Base-by-base conservation (phyloP, 2,888 invertebrate genomes). In the Lamellibrachia satsuma region DNA sequence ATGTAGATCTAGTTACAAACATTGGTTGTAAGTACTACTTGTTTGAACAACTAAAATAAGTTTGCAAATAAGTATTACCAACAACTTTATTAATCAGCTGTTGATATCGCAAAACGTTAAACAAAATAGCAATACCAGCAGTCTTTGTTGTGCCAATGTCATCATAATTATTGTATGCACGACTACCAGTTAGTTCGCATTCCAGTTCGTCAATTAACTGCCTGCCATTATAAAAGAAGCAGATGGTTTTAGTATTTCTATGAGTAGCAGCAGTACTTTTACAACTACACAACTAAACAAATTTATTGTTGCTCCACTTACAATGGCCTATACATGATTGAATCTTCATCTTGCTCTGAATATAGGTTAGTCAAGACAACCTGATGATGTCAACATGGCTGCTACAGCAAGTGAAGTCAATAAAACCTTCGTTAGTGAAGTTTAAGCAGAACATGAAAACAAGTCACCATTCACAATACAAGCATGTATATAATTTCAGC, bases 71-170 rank as follows among this genome's bases (percentile, higher is more conserved):
- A 75, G 15, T 75, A 22, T 15, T 6, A 22, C 15, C 15, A 75
- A 75, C 75, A 75, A 75, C 22, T 75, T 75, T 75, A 75, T 75
- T 75, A 75, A 75, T 75, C 75, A 75, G 75, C 22, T n/a, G n/a
- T 6, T 75, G 22, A 55, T 9, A 55, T 55, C 9, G 9, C 55
- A 55, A 55, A 22, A 75, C 75, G n/a, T 75, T 22, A 75, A 75
- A 75, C 22, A 22, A n/a, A 3, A 75, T 22, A 39, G 22, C n/a
- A 15, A 75, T n/a, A 22, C 15, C 75, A 75, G 15, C 22, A 2
- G n/a, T 75, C 15, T 2, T 75, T 60, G 22, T 15, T 75, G 22
- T n/a, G n/a, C 15, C 75, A 75, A 22, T 75, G 6, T 22, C 3
- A 22, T 75, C 22, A 22, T 75, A n/a, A n/a, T n/a, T n/a, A 75